Evolutionary conservation across 2,113 vertebrate species (phyloP), one percentile per base, ranked within the genome.

Genomic region (Petromus typicus): DNA sequence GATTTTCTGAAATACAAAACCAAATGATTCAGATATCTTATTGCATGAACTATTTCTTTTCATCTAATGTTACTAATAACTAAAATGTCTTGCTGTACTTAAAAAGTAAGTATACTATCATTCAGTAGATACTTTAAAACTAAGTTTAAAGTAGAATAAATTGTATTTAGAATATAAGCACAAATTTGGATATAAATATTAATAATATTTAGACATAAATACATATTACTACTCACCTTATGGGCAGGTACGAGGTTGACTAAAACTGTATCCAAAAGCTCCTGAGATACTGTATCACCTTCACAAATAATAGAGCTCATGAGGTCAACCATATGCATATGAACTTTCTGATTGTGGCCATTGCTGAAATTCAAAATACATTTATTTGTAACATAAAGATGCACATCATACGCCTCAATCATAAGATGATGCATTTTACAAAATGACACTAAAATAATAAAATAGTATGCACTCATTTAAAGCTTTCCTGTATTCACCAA

Each of bases 271-370:
- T 99, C 99, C 98, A 99, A 95, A 95, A 99, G 99, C 96, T 99
- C 99, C 98, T 99, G 99, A 0, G 99, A 99, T 20, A 99, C 99
- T 0, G 99, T 99, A 98, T 99, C 99, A 32, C 99, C 99, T 97
- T 99, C 99, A 87, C 99, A 99, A 97, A 99, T 99, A 97, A 99
- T 99, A 89, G 99, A 99, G 97, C 99, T 99, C 99, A 99, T 99
- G 73, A 99, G 98, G 98, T 99, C 99, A 97, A 99, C 99, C 99
- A 99, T 99, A 82, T 99, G 99, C 99, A 99, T 99, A 96, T 99
- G 99, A 86, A 99, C 99, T 98, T 99, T 99, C 98, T 99, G 99
- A 97, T 99, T 99, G 98, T 99, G 99, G 75, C 99, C 99, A 0
- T 99, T 99, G 98, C 99, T 99, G 98, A 96, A 96, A 98, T 97